phyloP scores from a whole-genome alignment of 2,113 vertebrate species.

The Patagioenas fasciata region DNA sequence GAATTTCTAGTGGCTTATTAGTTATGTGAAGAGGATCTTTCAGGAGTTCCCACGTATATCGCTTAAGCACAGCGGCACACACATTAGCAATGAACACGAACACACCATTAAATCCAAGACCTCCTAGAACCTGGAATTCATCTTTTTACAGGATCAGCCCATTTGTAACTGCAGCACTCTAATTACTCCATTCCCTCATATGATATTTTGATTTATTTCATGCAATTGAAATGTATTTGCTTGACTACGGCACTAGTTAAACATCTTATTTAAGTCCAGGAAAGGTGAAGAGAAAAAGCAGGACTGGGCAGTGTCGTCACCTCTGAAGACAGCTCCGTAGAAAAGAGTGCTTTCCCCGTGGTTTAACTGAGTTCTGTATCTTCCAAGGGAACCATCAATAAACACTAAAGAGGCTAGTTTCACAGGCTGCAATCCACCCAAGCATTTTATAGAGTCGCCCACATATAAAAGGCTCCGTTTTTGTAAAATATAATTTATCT shows the following conservation, averaged over 20 bases:
- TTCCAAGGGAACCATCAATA: neutral
- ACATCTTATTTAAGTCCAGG: neutral
- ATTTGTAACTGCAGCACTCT: neutral
- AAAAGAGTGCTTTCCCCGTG: neutral
- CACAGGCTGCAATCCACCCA: neutral
- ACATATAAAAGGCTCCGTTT: neutral
- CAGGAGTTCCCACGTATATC: slow-evolving; percentile 56
- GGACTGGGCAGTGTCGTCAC: neutral
- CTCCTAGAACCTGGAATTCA: neutral
- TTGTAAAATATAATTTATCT: neutral
- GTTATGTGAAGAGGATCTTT: slow-evolving; percentile 64
- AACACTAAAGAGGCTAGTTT: neutral
- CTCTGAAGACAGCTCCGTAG: neutral
- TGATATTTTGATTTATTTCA: neutral
- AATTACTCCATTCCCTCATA: neutral
- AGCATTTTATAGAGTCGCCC: neutral
- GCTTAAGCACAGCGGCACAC: neutral
- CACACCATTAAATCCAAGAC: slow-evolving; percentile 22
- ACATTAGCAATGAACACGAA: neutral
- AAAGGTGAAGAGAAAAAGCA: neutral
- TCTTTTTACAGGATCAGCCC: neutral
- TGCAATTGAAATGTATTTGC: neutral
- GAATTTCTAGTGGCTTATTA: slow-evolving; percentile 56
- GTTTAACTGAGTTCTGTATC: neutral
- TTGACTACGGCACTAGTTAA: neutral